These are phyloP conservation scores for Propithecus coquereli DNA, from an alignment of 2,113 vertebrate species.

Conservation along the genomic window DNA sequence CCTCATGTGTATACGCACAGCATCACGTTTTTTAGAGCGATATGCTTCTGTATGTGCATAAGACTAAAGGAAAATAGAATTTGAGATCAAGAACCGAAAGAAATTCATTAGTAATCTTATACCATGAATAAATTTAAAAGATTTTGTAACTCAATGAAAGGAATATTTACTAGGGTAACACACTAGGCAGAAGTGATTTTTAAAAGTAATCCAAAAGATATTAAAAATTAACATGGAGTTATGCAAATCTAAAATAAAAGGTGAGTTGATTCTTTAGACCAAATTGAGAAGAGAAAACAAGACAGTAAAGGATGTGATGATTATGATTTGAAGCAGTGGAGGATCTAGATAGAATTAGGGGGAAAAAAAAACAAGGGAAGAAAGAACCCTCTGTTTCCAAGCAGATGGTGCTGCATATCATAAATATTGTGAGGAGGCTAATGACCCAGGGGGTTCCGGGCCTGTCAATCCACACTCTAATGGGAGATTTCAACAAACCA, in stretches of 20 bases:
- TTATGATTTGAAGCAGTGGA: not conserved
- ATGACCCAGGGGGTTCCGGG: not conserved
- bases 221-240: not conserved
- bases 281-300: not conserved
- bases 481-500: not conserved
- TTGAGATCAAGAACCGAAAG: not conserved
- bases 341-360: not conserved
- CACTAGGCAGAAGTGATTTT: not conserved
- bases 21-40: not conserved
- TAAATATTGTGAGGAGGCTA: slow-evolving; percentile 31
- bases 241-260: not conserved
- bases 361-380: not conserved
- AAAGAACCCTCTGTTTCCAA: not conserved
- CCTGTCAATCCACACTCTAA: not conserved
- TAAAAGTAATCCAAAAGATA: not conserved
- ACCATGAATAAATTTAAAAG: slow-evolving; percentile 1
- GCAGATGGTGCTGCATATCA: not conserved
- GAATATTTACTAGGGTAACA: not conserved
- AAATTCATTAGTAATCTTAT: slow-evolving; percentile 29
- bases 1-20: not conserved
- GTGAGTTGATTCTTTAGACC: not conserved
- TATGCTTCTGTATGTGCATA: not conserved
- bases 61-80: slow-evolving; percentile 32
- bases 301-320: not conserved
- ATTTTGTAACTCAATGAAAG: not conserved